Evolutionary conservation across 2,888 invertebrate genomes (phyloP), one percentile per base, ranked within the genome.

Genomic region (Chrysodeixis includens): DNA sequence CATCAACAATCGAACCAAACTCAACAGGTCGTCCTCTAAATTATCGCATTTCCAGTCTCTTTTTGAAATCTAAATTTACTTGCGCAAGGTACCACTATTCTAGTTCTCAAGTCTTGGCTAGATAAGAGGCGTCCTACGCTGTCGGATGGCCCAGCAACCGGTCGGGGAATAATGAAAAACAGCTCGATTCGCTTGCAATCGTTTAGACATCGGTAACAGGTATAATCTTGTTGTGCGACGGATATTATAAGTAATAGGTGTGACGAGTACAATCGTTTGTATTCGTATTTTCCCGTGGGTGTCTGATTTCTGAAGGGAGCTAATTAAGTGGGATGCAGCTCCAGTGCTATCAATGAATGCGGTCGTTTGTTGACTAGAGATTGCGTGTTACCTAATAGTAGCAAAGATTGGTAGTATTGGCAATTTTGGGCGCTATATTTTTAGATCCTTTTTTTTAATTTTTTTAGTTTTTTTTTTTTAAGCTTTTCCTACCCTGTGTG

Each of bases 161-260:
- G 87, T 52, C 85, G 84, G 83, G 86, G 87, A 85, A 83, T 87
- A 89, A 88, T 89, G 87, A 86, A 87, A 86, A 86, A 83, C 79
- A 78, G 79, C 76, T 83, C 63, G 75, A 77, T 83, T 79, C 75
- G 77, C 75, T 70, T 22, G 66, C 62, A 67, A 65, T 70, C 72
- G 66, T 59, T 77, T 74, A 65, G 58, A 72, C 64, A 55, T 68
- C 58, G 58, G 61, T 71, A 61, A 71, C 75, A 51, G 63, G 70
- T 57, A 62, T 57, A 62, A 77, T 72, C 56, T 51, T 16, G 58
- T 71, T 65, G 59, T 35, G 55, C 49, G 51, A 52, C 49, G 20
- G 35, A 65, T 62, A 62, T 76, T 70, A 62, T 22, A 58, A 55
- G 49, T 66, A 58, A 62, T 70, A 59, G 30, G 59, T 58, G 22